Evolutionary conservation across 2,888 invertebrate species (phyloP), one percentile per base, ranked within the genome.

Genomic region (Polydrusus tereticollis): DNA sequence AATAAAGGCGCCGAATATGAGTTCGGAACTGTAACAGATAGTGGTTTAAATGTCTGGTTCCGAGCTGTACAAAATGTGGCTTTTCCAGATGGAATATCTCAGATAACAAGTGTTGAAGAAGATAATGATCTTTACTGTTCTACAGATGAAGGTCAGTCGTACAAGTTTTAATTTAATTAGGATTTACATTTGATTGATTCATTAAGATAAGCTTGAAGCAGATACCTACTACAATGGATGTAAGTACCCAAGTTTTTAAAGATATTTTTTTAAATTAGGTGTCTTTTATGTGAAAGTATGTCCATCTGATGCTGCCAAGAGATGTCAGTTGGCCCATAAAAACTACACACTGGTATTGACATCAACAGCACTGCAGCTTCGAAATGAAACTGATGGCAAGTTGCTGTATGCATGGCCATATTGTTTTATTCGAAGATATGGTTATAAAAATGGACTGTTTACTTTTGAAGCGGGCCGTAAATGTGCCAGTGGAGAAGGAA

Each of bases 111-210:
- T 14, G 91, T 94, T 81, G 94, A 95, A 86, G 94, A 94, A 86
- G 94, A 95, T 80, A 95, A 95, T 85, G 95, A 95, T 84, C 86
- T 95, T n/a, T 95, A 95, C 82, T 94, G 94, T 82, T 93, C 94
- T 43, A 93, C 93, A 70, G 93, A 93, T 21, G 94, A 95, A 86
- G 94, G 93, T 59, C 88, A 94, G 14, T 95, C 94, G 82, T 50
- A 21, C 47, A 36, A 6, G n/a, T 43, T 43, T 43, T 12, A 20
- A 26, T 26, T 5, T 18, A 8, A 18, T n/a, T n/a, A 50, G 7
- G 57, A 26, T n/a, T 26, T 3, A 3, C 20, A 23, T 18, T 57
- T 57, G 4, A 12, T n/a, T n/a, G n/a, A n/a, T n/a, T n/a, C n/a
- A n/a, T n/a, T n/a, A n/a, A n/a, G n/a, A n/a, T n/a, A n/a, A n/a